These are phyloP conservation scores for Babyrousa celebensis DNA, from an alignment of 2,797 vertebrate species.

Conservation along the genomic window DNA sequence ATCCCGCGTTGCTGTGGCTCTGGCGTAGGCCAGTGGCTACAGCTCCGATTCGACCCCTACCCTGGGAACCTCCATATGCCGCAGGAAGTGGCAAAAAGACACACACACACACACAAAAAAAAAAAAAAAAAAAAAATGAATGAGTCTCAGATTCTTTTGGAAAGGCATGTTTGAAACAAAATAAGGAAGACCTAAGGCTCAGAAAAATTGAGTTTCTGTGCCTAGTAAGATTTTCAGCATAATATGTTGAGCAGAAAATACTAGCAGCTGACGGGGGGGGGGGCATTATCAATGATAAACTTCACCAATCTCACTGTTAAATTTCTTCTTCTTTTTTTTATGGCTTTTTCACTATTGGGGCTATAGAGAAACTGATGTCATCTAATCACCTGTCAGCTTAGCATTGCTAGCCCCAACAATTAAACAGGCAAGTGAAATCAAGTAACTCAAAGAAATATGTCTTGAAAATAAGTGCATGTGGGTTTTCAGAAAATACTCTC, in stretches of 20 bases:
- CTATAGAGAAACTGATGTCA: not conserved
- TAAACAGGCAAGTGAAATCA: not conserved
- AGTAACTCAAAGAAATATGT: not conserved
- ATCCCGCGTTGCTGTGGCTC: too few species aligned
- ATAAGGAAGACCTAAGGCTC: not conserved
- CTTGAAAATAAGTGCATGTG: not conserved
- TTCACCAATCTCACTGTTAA: not conserved
- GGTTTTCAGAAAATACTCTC: not conserved
- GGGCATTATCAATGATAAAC: not conserved
- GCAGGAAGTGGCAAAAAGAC: too few species aligned
- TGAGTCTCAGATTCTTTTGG: not conserved
- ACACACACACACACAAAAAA: too few species aligned
- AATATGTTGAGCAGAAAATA: not conserved
- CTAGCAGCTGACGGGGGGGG: not conserved
- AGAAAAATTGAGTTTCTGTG: not conserved
- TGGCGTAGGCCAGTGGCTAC: too few species aligned
- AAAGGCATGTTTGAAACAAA: slow-evolving; percentile 8
- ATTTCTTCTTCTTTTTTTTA: not conserved
- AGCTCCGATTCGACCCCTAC: too few species aligned
- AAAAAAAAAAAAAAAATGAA: not conserved
- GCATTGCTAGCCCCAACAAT: not conserved
- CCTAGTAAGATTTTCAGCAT: not conserved
- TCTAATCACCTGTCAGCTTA: not conserved
- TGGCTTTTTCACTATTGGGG: not conserved
- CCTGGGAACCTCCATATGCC: too few species aligned